phyloP scores from a whole-genome alignment of 1,140 invertebrate genomes.

The Gryllus bimaculatus region DNA sequence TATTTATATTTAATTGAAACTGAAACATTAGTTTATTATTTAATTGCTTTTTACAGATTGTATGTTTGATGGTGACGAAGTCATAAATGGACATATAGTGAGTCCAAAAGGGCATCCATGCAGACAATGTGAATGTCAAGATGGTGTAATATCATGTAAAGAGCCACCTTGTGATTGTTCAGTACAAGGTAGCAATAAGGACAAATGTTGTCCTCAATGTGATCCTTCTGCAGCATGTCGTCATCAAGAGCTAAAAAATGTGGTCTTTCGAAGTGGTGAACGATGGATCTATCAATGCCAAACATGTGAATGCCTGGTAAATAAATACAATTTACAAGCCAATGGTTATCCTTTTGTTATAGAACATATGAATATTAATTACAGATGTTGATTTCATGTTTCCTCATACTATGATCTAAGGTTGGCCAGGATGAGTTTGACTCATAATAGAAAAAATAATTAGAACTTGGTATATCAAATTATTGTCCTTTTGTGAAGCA shows the following conservation, averaged over 20 bases:
- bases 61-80: slow-evolving; percentile 47
- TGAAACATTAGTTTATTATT: too few relatives aligned
- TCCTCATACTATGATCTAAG: too few relatives aligned
- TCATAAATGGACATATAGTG: slow-evolving; percentile 43
- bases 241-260: slow-evolving; percentile 66
- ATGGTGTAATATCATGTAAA: slow-evolving; percentile 52
- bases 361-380: too few relatives aligned
- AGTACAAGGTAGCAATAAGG: slow-evolving; percentile 36
- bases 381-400: too few relatives aligned
- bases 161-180: slow-evolving; percentile 52
- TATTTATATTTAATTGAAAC: too few relatives aligned
- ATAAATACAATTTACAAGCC: slow-evolving; percentile 24
- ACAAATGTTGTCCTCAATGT: slow-evolving; percentile 71
- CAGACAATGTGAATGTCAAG: slow-evolving; percentile 46
- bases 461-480: too few relatives aligned
- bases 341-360: too few relatives aligned
- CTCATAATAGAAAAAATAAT: too few relatives aligned
- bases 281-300: slow-evolving; percentile 83
- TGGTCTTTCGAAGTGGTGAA: slow-evolving; percentile 67
- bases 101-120: slow-evolving; percentile 45
- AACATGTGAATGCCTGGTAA: slow-evolving; percentile 79
- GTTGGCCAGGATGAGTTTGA: too few relatives aligned
- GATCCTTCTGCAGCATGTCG: slow-evolving; percentile 56
- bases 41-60: slow-evolving; percentile 37
- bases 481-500: too few relatives aligned